Percentiles rank a stretch among this genome's conserved stretches.
Evolutionary conservation across 92 coral and sea anemone genomes (phyloP).

Genomic region (Epizoanthus stellaris): DNA sequence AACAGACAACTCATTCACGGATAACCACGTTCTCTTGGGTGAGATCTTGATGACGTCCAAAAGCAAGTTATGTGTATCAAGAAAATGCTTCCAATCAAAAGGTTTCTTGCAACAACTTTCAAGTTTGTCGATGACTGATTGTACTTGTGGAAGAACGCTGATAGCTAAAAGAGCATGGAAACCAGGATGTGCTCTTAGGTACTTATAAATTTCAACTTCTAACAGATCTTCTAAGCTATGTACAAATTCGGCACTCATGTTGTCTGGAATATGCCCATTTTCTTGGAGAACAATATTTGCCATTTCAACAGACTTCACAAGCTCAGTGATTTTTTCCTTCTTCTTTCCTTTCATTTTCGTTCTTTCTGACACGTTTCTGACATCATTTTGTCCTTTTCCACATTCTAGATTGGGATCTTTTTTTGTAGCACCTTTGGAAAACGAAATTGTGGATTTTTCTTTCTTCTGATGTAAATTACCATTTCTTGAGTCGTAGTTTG

Average conservation of each 20-base stretch:
- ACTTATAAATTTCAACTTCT: slow-evolving; percentile 8
- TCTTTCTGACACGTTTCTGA: not conserved
- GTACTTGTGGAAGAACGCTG: not conserved
- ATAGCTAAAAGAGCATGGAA: not conserved
- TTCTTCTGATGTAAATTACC: not conserved
- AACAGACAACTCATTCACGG: not conserved
- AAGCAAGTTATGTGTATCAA: not conserved
- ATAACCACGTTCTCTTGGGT: not conserved
- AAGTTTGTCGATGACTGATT: not conserved
- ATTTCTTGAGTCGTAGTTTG: not conserved
- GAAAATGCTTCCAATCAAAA: slow-evolving; percentile 19
- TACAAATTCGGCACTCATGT: not conserved
- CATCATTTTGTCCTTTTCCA: not conserved
- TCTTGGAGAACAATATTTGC: not conserved
- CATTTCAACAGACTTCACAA: not conserved
- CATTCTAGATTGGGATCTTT: too few species aligned
- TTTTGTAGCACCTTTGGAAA: not conserved
- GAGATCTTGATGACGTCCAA: not conserved
- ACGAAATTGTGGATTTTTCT: not conserved
- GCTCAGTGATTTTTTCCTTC: not conserved
- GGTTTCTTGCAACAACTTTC: not conserved
- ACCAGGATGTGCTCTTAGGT: not conserved
- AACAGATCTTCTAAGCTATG: not conserved
- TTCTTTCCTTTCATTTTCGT: not conserved
- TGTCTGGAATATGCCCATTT: not conserved